These are phyloP conservation scores for Stichodactyla mertensii DNA, from an alignment of 64 coral and sea anemone genomes.

Conservation along the genomic window DNA sequence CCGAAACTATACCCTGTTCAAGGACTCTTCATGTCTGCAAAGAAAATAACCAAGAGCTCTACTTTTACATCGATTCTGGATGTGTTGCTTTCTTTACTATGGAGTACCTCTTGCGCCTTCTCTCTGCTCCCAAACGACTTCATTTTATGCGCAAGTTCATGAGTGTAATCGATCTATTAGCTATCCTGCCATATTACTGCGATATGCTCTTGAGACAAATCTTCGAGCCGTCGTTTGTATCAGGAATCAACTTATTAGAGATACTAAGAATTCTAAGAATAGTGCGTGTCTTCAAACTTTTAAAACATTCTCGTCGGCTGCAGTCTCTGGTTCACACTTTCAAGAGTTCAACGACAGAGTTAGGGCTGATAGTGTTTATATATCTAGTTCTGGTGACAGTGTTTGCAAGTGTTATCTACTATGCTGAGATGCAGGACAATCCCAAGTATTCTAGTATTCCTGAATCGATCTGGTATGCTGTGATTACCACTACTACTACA, in stretches of 20 bases:
- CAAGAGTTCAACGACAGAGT: constrained; percentile 64
- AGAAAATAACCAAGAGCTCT: constrained; percentile 32
- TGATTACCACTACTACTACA: constrained; percentile 74
- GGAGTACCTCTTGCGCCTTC: constrained; percentile 46
- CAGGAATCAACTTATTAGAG: constrained; percentile 46
- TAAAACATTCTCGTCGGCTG: constrained; percentile 66
- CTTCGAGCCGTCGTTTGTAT: not conserved
- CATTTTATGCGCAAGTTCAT: constrained; percentile 46
- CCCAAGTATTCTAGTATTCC: constrained; percentile 72
- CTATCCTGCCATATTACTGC: constrained; percentile 69
- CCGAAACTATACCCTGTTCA: constrained; percentile 67
- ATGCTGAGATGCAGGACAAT: constrained; percentile 58
- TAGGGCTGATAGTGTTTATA: constrained; percentile 69
- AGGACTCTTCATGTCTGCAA: constrained; percentile 39
- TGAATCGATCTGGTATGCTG: constrained; percentile 86
- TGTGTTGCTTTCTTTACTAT: constrained; percentile 70
- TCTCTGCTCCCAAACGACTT: constrained; percentile 44
- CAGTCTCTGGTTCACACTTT: constrained; percentile 51
- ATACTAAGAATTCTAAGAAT: constrained; percentile 66
- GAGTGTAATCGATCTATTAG: constrained; percentile 74
- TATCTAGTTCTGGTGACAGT: constrained; percentile 72
- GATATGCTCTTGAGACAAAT: constrained; percentile 30
- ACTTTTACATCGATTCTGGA: constrained; percentile 58
- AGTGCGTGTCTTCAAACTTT: constrained; percentile 73
- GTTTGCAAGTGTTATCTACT: constrained; percentile 73